Evolutionary conservation across 2,888 invertebrate genomes (phyloP).

Genomic region (Seira sanloemensis): DNA sequence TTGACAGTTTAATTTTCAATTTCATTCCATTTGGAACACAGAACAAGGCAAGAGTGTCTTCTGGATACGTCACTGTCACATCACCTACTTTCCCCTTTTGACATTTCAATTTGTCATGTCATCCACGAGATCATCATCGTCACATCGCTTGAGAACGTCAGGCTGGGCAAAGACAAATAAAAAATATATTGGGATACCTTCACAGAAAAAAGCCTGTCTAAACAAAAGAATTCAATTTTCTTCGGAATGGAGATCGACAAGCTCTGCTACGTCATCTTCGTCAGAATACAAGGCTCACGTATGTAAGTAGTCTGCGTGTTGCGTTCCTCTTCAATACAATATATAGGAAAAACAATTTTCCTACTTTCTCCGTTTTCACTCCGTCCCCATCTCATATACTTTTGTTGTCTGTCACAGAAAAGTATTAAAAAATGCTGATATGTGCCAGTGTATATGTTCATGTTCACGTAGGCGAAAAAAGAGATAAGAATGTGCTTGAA

Average conservation of each 20-base stretch:
- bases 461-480: constrained; percentile 3
- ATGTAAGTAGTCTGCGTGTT: not conserved
- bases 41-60: too few species aligned
- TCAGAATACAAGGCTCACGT: not conserved
- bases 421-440: not conserved
- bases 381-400: not conserved
- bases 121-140: not conserved
- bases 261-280: not conserved
- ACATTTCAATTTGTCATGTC: constrained; percentile 51
- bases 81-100: constrained; percentile 10
- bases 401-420: constrained; percentile 4
- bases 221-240: constrained; percentile 3
- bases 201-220: too few species aligned
- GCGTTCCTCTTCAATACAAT: too few species aligned
- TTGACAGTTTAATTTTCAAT: too few species aligned
- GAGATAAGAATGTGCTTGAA: constrained; percentile 8
- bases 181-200: too few species aligned
- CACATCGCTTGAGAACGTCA: not conserved
- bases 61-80: not conserved
- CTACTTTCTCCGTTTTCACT: not conserved
- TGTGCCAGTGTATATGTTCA: too few species aligned
- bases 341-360: not conserved
- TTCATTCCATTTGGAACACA: too few species aligned
- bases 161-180: not conserved
- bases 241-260: not conserved